Evolutionary conservation across 2,797 vertebrate genomes (phyloP), one percentile per base, ranked within the genome.

Genomic region (Clarias fuscus): DNA sequence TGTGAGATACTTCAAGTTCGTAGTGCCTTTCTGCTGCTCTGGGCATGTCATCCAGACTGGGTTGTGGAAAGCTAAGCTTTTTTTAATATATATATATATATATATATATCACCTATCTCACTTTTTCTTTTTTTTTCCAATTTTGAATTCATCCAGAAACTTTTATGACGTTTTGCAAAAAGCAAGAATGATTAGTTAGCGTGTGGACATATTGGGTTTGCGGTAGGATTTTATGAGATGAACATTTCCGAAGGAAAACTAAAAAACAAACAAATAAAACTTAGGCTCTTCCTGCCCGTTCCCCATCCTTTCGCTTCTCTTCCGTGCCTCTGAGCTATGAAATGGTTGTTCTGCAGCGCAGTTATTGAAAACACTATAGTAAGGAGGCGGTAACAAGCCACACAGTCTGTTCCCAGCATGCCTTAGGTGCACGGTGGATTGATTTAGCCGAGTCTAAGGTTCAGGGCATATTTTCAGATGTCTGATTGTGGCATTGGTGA

Each of bases 101-200:
- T 48, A 33, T 33, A 53, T 53, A 56, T 95, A 90, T 96, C 94
- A 90, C 95, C 71, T 64, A 7, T 64, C 59, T 65, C 30, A 58
- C 59, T 75, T 30, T 68, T 33, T 24, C 7, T 30, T 78, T 37
- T 17, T 8, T 48, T 95, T 95, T 90, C 95, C 94, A 90, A 95
- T 94, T 94, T 95, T 85, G 79, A 91, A 61, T 56, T 81, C 11
- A 11, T 77, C 82, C 33, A 40, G 37, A 83, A 81, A 79, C 67
- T 86, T 82, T 37, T 43, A 11, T 62, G 59, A 80, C 77, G 30
- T 78, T 78, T 80, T 80, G 59, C 53, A 59, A 72, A 56, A 81
- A 82, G 61, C 48, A 70, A 24, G 70, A 85, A 85, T 80, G 84
- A 85, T 68, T 68, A 82, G 40, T 56, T 56, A 56, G 64, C 80